These are phyloP conservation scores for Azemiops feae DNA, from an alignment of 2,113 vertebrate genomes.

Conservation along the genomic window DNA sequence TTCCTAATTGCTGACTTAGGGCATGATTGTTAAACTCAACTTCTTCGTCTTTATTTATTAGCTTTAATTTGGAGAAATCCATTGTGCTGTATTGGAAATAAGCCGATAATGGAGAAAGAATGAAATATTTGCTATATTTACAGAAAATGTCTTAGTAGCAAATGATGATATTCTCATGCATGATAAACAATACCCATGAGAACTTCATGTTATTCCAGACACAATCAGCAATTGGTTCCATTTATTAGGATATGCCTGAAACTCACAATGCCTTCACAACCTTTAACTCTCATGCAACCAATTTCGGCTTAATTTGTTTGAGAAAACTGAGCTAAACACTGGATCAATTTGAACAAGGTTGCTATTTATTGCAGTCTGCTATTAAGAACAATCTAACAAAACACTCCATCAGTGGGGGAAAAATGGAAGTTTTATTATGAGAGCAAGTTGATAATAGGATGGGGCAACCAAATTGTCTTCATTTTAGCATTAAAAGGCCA, in stretches of 20 bases:
- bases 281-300: neutral
- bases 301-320: neutral
- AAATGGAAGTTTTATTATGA: neutral
- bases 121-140: neutral
- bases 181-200: neutral
- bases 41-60: neutral
- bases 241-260: too few species aligned
- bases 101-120: constrained; percentile 5
- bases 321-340: neutral
- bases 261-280: neutral
- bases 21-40: neutral
- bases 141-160: neutral
- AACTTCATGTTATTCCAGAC: neutral
- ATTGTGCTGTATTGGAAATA: constrained; percentile 3
- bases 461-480: neutral
- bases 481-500: neutral
- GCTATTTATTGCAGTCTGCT: neutral
- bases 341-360: too few species aligned
- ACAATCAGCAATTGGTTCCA: neutral
- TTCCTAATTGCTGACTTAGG: neutral
- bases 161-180: neutral
- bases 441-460: neutral
- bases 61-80: neutral
- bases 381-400: neutral
- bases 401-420: neutral